Percentiles rank a stretch among this genome's conserved stretches.
Evolutionary conservation across 2,888 invertebrate genomes (phyloP).

Genomic region (Hesperia comma): DNA sequence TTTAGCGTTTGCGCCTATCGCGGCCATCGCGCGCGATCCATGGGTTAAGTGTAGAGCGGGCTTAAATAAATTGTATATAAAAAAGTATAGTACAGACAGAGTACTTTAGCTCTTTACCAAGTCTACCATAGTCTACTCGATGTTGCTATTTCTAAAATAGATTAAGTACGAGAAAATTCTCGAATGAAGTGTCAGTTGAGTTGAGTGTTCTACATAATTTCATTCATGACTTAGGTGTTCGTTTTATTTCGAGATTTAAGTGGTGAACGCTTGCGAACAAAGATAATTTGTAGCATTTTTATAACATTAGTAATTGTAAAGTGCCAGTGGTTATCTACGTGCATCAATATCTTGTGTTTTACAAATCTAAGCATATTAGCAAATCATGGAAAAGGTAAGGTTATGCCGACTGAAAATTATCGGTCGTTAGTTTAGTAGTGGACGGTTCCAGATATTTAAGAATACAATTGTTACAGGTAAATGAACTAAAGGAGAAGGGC

Average conservation of each 20-base stretch:
- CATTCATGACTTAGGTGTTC: conserved; percentile 43
- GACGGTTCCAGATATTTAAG: conserved; percentile 11
- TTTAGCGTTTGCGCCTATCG: too few species aligned
- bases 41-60: too few species aligned
- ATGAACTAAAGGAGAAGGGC: conserved; percentile 93
- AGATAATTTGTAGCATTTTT: conserved; percentile 36
- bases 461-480: conserved; percentile 84
- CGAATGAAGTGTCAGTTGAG: conserved; percentile 76
- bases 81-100: too few species aligned
- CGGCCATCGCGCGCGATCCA: too few species aligned
- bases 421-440: conserved; percentile 20
- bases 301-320: conserved; percentile 20
- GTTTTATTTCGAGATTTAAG: conserved; percentile 42
- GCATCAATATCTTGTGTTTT: conserved; percentile 22
- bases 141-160: conserved; percentile 46
- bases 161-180: conserved; percentile 70
- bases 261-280: conserved; percentile 40
- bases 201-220: conserved; percentile 39
- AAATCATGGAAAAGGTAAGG: conserved; percentile 77
- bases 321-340: conserved; percentile 17
- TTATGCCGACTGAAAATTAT: conserved; percentile 59
- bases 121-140: background rate
- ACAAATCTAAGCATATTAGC: conserved; percentile 29
- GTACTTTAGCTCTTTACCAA: too few species aligned
- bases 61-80: too few species aligned